Evolutionary conservation across 2,797 vertebrate genomes (phyloP), one percentile per base, ranked within the genome.

Genomic region (Melanotaenia trifasciata): DNA sequence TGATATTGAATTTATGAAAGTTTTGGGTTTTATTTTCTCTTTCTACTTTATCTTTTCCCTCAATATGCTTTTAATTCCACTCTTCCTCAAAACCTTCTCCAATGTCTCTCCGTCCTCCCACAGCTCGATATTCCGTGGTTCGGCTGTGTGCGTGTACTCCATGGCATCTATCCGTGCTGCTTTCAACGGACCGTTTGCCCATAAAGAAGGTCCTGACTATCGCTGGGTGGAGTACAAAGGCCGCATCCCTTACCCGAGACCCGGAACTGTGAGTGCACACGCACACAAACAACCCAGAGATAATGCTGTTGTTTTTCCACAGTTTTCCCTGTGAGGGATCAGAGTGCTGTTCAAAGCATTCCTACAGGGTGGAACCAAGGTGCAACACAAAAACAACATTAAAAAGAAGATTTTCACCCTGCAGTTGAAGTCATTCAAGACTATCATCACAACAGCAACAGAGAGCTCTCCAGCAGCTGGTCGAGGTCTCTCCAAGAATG

Each of bases 201-300:
- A 97, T 57, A 96, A 95, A 79, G 96, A 97, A 45, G 94, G 95
- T 1, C 94, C 95, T 0, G 95, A 96, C 80, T 94, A 95, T 50
- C 95, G 94, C 90, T 97, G 96, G 96, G 93, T 94, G 0, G 95
- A 96, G 85, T 96, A 94, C 91, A 96, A 94, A 58, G 96, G 95
- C 0, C 94, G 92, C 0, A 92, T 96, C 36, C 96, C 96, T 1
- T 97, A 97, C 51, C 96, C 96, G 0, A 93, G 96, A 5, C 96
- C 96, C 0, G 96, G 96, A 72, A 96, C 94, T 32, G 96, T 97
- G 70, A 90, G 95, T 91, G 16, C 13, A 38, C 5, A 22, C 3
- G 14, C 63, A 26, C 7, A 30, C 24, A 11, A 51, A 1, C 26
- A 58, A 38, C 54, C 30, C n/a, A 20, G 20, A 58, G 53, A 67